Percentiles rank a stretch among this genome's conserved stretches.
These are phyloP conservation scores for Ptychoptera contaminata DNA, from an alignment of 2,888 invertebrate species.

Conservation along the genomic window DNA sequence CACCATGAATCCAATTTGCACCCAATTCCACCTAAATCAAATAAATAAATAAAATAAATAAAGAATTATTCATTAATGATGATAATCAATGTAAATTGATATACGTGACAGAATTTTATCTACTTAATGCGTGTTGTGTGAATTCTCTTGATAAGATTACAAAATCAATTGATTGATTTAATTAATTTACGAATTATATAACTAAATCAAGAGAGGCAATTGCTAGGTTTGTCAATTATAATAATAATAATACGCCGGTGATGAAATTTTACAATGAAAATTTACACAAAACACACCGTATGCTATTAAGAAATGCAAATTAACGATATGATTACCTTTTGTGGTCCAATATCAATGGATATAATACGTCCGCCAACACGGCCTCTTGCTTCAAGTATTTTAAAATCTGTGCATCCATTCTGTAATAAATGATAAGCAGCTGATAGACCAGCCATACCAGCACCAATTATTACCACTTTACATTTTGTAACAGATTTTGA, in stretches of 20 bases:
- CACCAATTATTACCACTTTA: constrained; percentile 55
- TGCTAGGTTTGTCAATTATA: too few relatives aligned
- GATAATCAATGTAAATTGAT: too few relatives aligned
- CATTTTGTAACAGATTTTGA: constrained; percentile 1
- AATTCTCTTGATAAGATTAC: too few relatives aligned
- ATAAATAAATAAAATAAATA: constrained; percentile 15
- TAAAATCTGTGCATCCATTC: constrained; percentile 63
- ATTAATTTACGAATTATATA: too few relatives aligned
- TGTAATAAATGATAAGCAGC: constrained; percentile 69
- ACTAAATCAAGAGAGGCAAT: background rate
- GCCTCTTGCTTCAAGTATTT: constrained; percentile 64
- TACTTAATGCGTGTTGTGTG: too few relatives aligned
- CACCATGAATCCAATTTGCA: constrained; percentile 89
- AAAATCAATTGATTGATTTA: too few relatives aligned
- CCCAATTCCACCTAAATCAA: constrained; percentile 54
- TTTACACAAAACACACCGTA: too few relatives aligned
- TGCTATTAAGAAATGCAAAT: too few relatives aligned
- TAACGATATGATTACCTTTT: constrained; percentile 23
- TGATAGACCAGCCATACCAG: constrained; percentile 64
- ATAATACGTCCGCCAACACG: constrained; percentile 71
- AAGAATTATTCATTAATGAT: background rate
- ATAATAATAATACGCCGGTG: too few relatives aligned
- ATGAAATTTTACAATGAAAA: too few relatives aligned
- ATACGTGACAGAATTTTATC: too few relatives aligned
- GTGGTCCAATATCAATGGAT: constrained; percentile 51